Evolutionary conservation across 1,140 invertebrate genomes (phyloP).

Genomic region (Ridgeia piscesae): DNA sequence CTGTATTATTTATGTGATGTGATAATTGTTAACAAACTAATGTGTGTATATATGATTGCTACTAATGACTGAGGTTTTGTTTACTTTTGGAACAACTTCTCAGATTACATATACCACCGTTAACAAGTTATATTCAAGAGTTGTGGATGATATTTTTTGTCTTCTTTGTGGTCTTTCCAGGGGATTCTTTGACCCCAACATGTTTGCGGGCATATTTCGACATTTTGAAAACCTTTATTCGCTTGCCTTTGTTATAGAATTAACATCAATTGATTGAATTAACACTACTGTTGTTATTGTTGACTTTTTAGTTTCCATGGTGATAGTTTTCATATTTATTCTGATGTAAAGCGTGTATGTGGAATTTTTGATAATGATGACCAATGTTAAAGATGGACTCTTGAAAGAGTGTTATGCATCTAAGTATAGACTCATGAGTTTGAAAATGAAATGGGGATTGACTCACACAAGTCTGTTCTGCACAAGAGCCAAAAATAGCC

Average conservation of each 20-base stretch:
- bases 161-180: not conserved
- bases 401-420: no score
- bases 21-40: not conserved
- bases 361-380: no score
- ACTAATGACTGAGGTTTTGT: no score
- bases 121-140: not conserved
- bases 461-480: no score
- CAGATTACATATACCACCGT: no score
- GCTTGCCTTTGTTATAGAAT: not conserved
- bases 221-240: not conserved
- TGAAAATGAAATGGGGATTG: no score
- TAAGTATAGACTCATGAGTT: not conserved
- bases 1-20: not conserved
- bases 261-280: not conserved
- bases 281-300: not conserved
- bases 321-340: not conserved
- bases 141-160: not conserved
- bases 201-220: not conserved
- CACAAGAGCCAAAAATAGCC: no score
- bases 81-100: no score
- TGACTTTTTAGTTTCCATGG: not conserved
- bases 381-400: no score
- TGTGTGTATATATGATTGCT: not conserved
- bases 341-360: not conserved
- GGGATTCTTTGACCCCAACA: not conserved